Evolutionary conservation across 2,797 vertebrate genomes (phyloP), one percentile per base, ranked within the genome.

Genomic region (Amblyopsis hoosieri): DNA sequence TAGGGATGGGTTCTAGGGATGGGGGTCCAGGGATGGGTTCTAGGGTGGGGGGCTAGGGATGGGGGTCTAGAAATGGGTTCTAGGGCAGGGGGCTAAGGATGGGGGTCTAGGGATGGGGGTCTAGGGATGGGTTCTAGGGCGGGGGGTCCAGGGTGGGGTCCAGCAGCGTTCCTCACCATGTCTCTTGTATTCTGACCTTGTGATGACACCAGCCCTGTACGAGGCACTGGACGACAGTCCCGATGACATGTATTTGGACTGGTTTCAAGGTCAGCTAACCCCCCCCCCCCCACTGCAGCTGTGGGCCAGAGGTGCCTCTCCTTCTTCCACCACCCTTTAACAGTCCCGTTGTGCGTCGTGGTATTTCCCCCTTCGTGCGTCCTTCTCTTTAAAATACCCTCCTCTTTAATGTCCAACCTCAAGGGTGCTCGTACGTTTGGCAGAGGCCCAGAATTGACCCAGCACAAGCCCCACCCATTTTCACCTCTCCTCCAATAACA

Each of bases 181-280:
- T 89, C 74, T 89, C 82, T 90, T 86, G 84, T 91, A n/a, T 45
- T 91, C 75, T 82, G 72, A 67, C 71, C 66, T 68, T 67, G 71
- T 69, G 84, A 75, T 81, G 87, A 79, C 79, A 66, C 81, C 87
- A 93, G 93, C 90, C 69, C 88, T 93, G 80, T 91, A 90, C 89
- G 93, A 94, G 88, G 83, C 79, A 74, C 85, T 86, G 90, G 93
- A 93, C 45, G 89, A 92, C 91, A 90, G 91, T 86, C 87, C 90
- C 71, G 92, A 93, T 76, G 90, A 92, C 89, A 88, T 92, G 86
- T 93, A 92, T 92, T 82, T 92, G 91, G 93, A 94, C 79, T 92
- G 90, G 92, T 93, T 90, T 89, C 88, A 91, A 93, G 93, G 92
- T 94, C 91, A 93, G 93, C 73, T 85, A 89, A 82, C 75, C 68